Evolutionary conservation across 2,888 invertebrate genomes (phyloP), one percentile per base, ranked within the genome.

Genomic region (Pristionchus japonicus): DNA sequence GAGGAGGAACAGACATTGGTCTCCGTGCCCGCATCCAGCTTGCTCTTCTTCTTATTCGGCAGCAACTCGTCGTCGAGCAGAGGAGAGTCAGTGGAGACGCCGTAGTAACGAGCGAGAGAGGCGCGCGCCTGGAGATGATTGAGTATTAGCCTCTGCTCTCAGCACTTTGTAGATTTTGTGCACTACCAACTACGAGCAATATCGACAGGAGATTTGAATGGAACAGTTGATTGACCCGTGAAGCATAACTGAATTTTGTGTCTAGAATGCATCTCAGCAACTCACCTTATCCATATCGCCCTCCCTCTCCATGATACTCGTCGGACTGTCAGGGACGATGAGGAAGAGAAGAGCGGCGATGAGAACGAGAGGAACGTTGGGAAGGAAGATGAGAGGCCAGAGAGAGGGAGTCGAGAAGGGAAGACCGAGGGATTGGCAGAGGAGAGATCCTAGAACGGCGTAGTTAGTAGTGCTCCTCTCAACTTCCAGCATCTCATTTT

Each of bases 361-460:
- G 52, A 83, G 82, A 3, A 87, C 74, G 57, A 91, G 88, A 52
- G 88, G 67, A 37, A 90, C 34, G 40, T 89, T 89, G 23, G 90
- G 90, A 37, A 91, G 84, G 84, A 91, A 91, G 40, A 90, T 89
- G 34, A 90, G 34, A 27, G 90, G 90, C 91, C 91, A 91, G 17
- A 89, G 89, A 3, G 83, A 77, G n/a, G 89, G 90, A 20, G 90
- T 88, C 2, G 90, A 89, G 74, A 90, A 89, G n/a, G 91, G 91
- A 4, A 91, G 89, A n/a, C 91, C 91, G 52, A 90, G 57, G 17
- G 90, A 89, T 74, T 91, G 91, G 49, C 90, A 90, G 37, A 91
- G 23, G 4, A 91, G 88, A 15, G 90, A 90, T 23, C 91, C 91
- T 89, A 84, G n/a, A 87, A 88, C 4, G 52, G n/a, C n/a, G n/a